Evolutionary conservation across 1,140 invertebrate species (phyloP).

Genomic region (Leptoteleia sp.): DNA sequence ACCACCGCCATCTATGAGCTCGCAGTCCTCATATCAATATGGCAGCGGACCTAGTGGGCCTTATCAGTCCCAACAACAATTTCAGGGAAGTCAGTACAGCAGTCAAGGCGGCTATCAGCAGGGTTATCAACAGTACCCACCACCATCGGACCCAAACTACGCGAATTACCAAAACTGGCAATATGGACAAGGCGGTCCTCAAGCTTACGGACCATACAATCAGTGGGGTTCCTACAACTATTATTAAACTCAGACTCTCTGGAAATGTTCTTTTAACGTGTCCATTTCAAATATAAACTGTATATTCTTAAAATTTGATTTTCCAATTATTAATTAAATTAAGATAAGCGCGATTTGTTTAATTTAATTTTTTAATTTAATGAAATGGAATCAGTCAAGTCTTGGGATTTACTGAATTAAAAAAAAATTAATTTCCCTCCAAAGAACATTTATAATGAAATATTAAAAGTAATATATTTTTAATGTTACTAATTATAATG

Average conservation of each 20-base stretch:
- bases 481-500: too few relatives aligned
- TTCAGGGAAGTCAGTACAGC: conserved; percentile 81
- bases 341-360: conserved; percentile 11
- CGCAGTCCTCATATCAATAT: conserved; percentile 81
- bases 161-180: conserved; percentile 86
- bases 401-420: too few relatives aligned
- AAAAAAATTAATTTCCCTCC: too few relatives aligned
- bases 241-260: conserved; percentile 72
- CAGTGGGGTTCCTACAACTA: conserved; percentile 85
- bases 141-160: conserved; percentile 82
- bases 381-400: too few relatives aligned
- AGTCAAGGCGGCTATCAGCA: conserved; percentile 82
- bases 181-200: conserved; percentile 83
- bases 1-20: conserved; percentile 75
- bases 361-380: conserved; percentile 11
- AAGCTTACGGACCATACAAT: conserved; percentile 84
- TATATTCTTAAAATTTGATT: conserved; percentile 41
- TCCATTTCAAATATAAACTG: conserved; percentile 18
- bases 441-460: too few relatives aligned
- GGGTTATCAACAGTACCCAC: conserved; percentile 84
- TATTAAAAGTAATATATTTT: too few relatives aligned
- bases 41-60: conserved; percentile 78
- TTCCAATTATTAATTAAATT: conserved; percentile 22
- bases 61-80: conserved; percentile 78
- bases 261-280: conserved; percentile 14